Conservation (phyloP, 1,140 invertebrate genomes). For the Ostrea denselamellosa region DNA sequence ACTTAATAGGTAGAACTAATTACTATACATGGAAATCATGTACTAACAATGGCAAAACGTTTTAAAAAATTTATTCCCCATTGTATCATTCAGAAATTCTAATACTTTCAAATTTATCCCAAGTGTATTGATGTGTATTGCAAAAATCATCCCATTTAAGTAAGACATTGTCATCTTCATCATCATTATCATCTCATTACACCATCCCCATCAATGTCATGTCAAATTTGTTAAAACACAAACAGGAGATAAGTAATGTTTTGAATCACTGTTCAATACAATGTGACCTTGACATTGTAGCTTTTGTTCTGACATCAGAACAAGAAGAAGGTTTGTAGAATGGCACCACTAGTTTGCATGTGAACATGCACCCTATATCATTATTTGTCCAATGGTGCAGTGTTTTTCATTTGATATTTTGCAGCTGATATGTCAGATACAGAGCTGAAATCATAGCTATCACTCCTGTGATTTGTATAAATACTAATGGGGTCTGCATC, state of each 20-base stretch:
- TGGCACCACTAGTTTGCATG: conserved; percentile 7
- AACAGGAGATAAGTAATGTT: not conserved
- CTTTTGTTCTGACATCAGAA: conserved; percentile 44
- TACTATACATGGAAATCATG: not conserved
- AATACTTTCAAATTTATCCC: too few species aligned
- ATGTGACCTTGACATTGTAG: conserved; percentile 22
- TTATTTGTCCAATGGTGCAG: not conserved
- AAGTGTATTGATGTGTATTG: too few species aligned
- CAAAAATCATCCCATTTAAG: too few species aligned
- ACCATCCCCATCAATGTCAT: not conserved
- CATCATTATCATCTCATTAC: not conserved
- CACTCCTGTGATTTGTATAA: too few species aligned
- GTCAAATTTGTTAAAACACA: not conserved
- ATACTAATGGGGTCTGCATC: too few species aligned
- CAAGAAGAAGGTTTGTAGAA: conserved; percentile 34
- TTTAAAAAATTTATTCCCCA: too few species aligned
- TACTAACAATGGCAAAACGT: not conserved
- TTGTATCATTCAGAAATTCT: too few species aligned
- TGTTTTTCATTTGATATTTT: too few species aligned
- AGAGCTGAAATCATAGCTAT: too few species aligned
- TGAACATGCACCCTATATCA: conserved; percentile 5
- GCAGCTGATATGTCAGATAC: too few species aligned
- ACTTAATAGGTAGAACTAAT: not conserved
- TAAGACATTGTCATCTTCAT: not conserved
- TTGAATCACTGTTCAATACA: not conserved